phyloP scores from a whole-genome alignment of 53 echinoderm and acorn worm genomes.

The Paracentrotus lividus region DNA sequence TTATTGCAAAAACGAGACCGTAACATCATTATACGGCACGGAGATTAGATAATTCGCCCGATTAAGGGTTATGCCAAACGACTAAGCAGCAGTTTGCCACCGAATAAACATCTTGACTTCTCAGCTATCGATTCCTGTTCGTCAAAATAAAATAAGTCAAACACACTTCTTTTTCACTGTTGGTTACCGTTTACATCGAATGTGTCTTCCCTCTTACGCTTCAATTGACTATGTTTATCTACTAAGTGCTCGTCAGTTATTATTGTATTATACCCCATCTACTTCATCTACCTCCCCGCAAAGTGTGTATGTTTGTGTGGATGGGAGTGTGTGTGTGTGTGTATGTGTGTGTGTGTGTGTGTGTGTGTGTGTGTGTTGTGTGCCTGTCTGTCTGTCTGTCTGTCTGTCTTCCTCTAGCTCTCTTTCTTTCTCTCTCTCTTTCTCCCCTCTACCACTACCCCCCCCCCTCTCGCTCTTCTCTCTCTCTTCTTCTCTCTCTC shows the following conservation, averaged over 20 bases:
- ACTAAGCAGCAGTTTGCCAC: background rate
- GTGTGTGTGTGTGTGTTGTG: background rate
- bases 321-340: background rate
- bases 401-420: too few species aligned
- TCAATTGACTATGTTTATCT: background rate
- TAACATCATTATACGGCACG: background rate
- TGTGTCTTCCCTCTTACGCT: background rate
- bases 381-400: too few species aligned
- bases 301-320: background rate
- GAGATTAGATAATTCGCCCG: constrained; percentile 30
- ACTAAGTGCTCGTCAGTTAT: background rate
- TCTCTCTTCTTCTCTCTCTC: too few species aligned
- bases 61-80: background rate
- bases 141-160: background rate
- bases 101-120: background rate
- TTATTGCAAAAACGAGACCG: background rate
- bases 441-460: background rate
- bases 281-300: background rate
- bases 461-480: too few species aligned
- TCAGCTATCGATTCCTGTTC: background rate
- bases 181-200: background rate
- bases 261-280: too few species aligned
- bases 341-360: background rate
- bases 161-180: background rate
- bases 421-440: too few species aligned